Percentiles rank a stretch among this genome's conserved stretches.
phyloP scores from a whole-genome alignment of 1,140 invertebrate species.

The Drosophila nigromelanica region DNA sequence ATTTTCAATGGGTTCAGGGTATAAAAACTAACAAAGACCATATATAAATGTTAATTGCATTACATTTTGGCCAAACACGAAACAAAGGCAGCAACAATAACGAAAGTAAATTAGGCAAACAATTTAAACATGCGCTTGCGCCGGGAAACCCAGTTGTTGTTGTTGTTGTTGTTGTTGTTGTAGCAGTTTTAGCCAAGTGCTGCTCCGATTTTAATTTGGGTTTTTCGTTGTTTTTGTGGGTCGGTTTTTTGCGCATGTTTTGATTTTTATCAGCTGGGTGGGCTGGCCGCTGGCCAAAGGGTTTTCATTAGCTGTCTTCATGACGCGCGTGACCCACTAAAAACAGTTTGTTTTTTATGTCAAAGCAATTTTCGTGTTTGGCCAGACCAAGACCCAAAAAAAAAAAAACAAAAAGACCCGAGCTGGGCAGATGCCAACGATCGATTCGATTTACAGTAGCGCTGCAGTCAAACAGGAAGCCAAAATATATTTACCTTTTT shows the following conservation, averaged over 20 bases:
- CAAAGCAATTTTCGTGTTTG: conserved; percentile 76
- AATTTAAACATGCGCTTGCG: conserved; percentile 69
- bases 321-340: conserved; percentile 79
- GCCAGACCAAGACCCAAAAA: conserved; percentile 14
- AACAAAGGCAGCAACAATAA: conserved; percentile 13
- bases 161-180: too few species aligned
- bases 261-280: conserved; percentile 80
- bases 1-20: too few species aligned
- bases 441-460: conserved; percentile 51
- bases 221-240: conserved; percentile 39
- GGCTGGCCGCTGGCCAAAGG: conserved; percentile 55
- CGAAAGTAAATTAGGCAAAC: conserved; percentile 72
- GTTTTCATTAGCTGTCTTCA: conserved; percentile 67
- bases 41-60: conserved; percentile 74
- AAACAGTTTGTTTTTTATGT: conserved; percentile 64
- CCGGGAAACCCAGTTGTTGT: conserved; percentile 70
- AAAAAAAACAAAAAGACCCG: conserved; percentile 19
- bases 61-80: conserved; percentile 56
- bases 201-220: conserved; percentile 77
- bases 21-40: too few species aligned
- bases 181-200: conserved; percentile 46
- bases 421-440: conserved; percentile 26
- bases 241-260: conserved; percentile 73
- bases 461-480: conserved; percentile 52
- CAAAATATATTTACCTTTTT: conserved; percentile 53